These are phyloP conservation scores for silkworm (Bombyx mori) DNA, from an alignment of 1,140 invertebrate species.

Conservation along the genomic window DNA sequence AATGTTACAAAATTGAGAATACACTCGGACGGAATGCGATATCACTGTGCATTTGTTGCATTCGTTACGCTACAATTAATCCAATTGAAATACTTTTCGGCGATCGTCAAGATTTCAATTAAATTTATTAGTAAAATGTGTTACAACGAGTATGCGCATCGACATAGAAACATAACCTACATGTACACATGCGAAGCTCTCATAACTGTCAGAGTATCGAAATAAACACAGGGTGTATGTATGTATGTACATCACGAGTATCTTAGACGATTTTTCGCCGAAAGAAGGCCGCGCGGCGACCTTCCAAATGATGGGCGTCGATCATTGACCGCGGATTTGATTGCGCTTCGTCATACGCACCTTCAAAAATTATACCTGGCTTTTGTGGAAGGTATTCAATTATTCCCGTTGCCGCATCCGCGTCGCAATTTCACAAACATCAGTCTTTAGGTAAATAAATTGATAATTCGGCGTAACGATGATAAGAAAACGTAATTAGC, in stretches of 20 bases:
- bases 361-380: conserved; percentile 14
- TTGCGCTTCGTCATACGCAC: conserved; percentile 18
- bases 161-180: conserved; percentile 63
- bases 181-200: conserved; percentile 55
- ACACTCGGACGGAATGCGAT: too few species aligned
- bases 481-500: too few species aligned
- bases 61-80: conserved; percentile 30
- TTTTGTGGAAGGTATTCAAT: conserved; percentile 11
- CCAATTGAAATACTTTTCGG: conserved; percentile 23
- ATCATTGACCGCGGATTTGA: conserved; percentile 40
- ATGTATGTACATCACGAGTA: conserved; percentile 18
- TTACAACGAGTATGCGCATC: conserved; percentile 43
- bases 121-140: conserved; percentile 41
- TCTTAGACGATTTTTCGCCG: conserved; percentile 37
- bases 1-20: conserved; percentile 23
- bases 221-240: conserved; percentile 52
- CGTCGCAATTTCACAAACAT: conserved; percentile 8
- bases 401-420: conserved; percentile 15
- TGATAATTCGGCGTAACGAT: too few species aligned
- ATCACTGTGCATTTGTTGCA: conserved; percentile 21
- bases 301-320: conserved; percentile 57
- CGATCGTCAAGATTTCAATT: conserved; percentile 34
- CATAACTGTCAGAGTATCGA: conserved; percentile 57
- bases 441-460: too few species aligned
- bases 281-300: conserved; percentile 65